Base-by-base conservation (phyloP, 2,797 vertebrate genomes). In the Labeo calbasu region DNA sequence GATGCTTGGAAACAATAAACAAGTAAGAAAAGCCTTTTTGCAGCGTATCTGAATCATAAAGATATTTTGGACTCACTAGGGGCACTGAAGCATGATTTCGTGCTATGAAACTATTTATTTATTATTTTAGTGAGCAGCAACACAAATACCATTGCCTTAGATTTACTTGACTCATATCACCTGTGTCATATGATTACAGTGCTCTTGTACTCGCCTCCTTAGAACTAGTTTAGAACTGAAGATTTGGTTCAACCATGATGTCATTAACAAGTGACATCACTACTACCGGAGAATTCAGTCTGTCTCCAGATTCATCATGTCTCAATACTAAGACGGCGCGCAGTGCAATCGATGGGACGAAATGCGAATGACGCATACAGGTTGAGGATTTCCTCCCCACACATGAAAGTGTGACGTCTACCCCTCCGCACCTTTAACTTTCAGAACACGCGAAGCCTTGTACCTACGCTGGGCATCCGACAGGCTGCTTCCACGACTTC, bases 401-500 rank as follows among this genome's bases (percentile, higher is more conserved):
- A 21, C 51, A 32, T 19, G 5, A 32, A 77, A 69, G 17, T 46
- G 15, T 59, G 73, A 77, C 82, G 63, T 77, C 65, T 32, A n/a
- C 61, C 63, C 51, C 51, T 68, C 23, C 50, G 17, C 81, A 68
- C 23, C 36, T 68, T 57, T 57, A 23, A 66, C 71, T 75, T 66
- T 51, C 19, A 55, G 32, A 25, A 66, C 61, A 68, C 61, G 11
- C 21, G 9, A 68, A 77, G 25, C 43, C 46, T 51, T 51, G 46
- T 63, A 63, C 57, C 43, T 61, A 61, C 66, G 53, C 1, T 23
- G 40, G 65, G 13, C 23, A 59, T 32, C 79, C 63, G 53, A 48
- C 69, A 80, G 48, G 19, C 84, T 75, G 43, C 50, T 51, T 51
- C 23, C 78, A 81, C 50, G 71, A 94, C 81, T 91, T 92, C 81